These are phyloP conservation scores for Berghia stephanieae DNA, from an alignment of 1,140 invertebrate genomes.

Conservation along the genomic window DNA sequence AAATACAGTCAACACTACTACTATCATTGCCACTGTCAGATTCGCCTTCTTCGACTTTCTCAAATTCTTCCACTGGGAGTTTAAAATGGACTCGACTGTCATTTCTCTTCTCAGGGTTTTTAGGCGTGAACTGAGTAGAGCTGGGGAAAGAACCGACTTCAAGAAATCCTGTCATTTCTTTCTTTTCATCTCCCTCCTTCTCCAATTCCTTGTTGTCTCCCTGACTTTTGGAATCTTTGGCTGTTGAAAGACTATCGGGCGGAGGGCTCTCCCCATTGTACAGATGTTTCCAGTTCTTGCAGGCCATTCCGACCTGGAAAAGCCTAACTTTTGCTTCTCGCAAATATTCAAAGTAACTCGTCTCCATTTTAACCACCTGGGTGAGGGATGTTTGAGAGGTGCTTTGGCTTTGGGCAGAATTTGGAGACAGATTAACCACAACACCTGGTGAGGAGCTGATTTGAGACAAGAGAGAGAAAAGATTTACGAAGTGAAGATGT, in stretches of 20 bases:
- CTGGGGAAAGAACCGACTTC: conserved; percentile 26
- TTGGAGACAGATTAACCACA: no score
- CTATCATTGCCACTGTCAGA: no score
- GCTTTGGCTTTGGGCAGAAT: no score
- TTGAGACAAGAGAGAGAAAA: no score
- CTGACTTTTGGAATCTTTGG: neutral
- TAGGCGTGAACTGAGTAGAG: neutral
- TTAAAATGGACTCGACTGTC: neutral
- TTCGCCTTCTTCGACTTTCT: no score
- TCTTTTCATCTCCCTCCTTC: conserved; percentile 26
- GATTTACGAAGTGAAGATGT: no score
- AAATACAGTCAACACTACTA: no score
- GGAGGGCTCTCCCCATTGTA: conserved; percentile 76
- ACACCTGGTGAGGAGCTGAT: no score
- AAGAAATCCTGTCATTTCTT: conserved; percentile 13
- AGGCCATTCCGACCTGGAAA: conserved; percentile 77
- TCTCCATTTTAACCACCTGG: conserved; percentile 40
- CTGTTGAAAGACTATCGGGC: conserved; percentile 45
- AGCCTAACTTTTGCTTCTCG: conserved; percentile 83
- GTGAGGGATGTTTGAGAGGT: neutral
- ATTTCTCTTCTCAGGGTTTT: neutral
- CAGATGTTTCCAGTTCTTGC: conserved; percentile 78
- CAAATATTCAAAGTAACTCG: conserved; percentile 70
- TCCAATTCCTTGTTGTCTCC: neutral
- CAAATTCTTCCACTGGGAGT: no score